Percentiles rank a stretch among this genome's conserved stretches.
phyloP scores from a whole-genome alignment of 2,797 vertebrate genomes.

The Salmo trutta region DNA sequence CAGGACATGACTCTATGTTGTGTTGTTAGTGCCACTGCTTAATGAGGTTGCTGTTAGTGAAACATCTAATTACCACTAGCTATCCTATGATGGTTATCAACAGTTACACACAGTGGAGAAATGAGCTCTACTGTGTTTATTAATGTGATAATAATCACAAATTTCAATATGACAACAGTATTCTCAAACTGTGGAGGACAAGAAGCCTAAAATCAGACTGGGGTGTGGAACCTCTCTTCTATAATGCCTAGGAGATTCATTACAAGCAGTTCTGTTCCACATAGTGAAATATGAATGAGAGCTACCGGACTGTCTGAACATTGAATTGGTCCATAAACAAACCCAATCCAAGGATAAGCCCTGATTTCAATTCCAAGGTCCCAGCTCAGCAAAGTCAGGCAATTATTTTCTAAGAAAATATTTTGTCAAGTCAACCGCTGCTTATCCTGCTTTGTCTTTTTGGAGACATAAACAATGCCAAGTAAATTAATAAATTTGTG shows the following conservation, averaged over 20 bases:
- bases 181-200: conserved; percentile 39
- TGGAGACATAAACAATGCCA: conserved; percentile 9
- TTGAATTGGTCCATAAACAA: conserved; percentile 58
- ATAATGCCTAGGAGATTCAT: conserved; percentile 65
- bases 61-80: conserved; percentile 56
- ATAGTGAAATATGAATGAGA: conserved; percentile 68
- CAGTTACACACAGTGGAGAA: conserved; percentile 4
- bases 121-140: conserved; percentile 20
- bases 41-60: conserved; percentile 59
- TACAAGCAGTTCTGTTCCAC: conserved; percentile 68
- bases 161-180: conserved; percentile 16
- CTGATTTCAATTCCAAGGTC: conserved; percentile 34
- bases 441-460: conserved; percentile 51
- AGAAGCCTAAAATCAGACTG: conserved; percentile 20
- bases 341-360: conserved; percentile 49
- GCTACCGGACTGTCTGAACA: conserved; percentile 56
- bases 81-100: background rate
- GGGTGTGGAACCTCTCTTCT: conserved; percentile 52
- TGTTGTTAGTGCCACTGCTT: conserved; percentile 30
- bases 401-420: conserved; percentile 51
- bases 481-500: background rate
- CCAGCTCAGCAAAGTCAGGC: conserved; percentile 37
- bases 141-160: conserved; percentile 29
- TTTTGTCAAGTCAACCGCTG: conserved; percentile 37
- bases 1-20: background rate